A percentile compares a stretch with the other conserved stretches of the same genome.
Conservation (phyloP, 2,797 vertebrate species). For the Propithecus deckenii region DNA sequence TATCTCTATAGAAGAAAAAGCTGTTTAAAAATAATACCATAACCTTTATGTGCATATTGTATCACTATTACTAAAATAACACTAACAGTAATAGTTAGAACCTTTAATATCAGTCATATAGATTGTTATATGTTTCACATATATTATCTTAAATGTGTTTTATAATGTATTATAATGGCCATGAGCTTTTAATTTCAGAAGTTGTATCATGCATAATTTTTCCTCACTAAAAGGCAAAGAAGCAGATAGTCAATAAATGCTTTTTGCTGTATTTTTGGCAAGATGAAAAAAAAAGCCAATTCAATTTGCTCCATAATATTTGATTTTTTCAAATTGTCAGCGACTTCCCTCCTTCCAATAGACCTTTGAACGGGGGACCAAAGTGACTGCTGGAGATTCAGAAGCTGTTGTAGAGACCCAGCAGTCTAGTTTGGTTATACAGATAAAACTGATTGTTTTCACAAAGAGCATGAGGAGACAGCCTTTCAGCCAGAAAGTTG, state of each 20-base stretch:
- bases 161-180: neutral
- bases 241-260: neutral
- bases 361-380: neutral
- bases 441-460: neutral
- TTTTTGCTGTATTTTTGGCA: neutral
- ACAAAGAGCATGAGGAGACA: neutral
- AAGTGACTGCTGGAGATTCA: neutral
- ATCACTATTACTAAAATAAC: slow-evolving; percentile 1
- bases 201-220: neutral
- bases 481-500: neutral
- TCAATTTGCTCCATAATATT: neutral
- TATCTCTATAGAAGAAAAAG: neutral
- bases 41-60: neutral
- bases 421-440: neutral
- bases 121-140: neutral
- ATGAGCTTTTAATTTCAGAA: neutral
- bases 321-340: neutral
- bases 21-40: slow-evolving; percentile 13
- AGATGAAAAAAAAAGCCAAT: neutral
- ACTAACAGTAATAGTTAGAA: neutral
- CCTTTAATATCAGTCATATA: neutral
- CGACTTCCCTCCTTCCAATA: neutral
- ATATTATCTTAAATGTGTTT: neutral
- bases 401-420: neutral
- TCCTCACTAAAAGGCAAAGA: neutral